Conservation (phyloP, 2,113 vertebrate species). For the Upupa epops region DNA sequence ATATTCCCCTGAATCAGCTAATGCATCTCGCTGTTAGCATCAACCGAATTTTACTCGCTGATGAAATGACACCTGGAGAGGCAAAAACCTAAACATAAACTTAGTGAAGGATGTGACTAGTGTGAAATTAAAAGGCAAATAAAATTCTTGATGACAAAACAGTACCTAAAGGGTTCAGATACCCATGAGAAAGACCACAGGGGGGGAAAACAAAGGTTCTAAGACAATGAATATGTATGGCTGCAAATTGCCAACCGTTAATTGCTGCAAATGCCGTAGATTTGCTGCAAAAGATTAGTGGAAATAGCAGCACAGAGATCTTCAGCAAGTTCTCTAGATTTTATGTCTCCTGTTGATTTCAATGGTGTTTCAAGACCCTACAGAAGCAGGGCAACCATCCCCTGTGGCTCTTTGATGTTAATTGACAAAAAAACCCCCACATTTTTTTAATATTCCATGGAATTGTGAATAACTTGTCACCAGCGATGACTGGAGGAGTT, state of each 20-base stretch:
- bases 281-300: not conserved
- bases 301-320: not conserved
- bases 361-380: not conserved
- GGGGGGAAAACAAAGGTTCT: not conserved
- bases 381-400: not conserved
- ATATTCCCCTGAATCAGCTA: slow-evolving; percentile 20
- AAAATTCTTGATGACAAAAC: slow-evolving; percentile 10
- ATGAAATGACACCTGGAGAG: slow-evolving; percentile 38
- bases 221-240: not conserved
- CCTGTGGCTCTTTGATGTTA: not conserved
- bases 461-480: not conserved
- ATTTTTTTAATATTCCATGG: not conserved
- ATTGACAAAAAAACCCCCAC: not conserved
- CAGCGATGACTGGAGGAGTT: not conserved
- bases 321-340: not conserved
- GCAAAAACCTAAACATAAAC: slow-evolving; percentile 31
- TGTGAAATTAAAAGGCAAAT: slow-evolving; percentile 62
- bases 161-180: not conserved
- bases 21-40: slow-evolving; percentile 29
- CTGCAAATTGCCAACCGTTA: not conserved
- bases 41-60: slow-evolving; percentile 36
- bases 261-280: not conserved
- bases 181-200: not conserved
- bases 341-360: not conserved
- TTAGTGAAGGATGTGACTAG: slow-evolving; percentile 22